phyloP scores from a whole-genome alignment of 1,140 invertebrate genomes.

The Macrobrachium rosenbergii region DNA sequence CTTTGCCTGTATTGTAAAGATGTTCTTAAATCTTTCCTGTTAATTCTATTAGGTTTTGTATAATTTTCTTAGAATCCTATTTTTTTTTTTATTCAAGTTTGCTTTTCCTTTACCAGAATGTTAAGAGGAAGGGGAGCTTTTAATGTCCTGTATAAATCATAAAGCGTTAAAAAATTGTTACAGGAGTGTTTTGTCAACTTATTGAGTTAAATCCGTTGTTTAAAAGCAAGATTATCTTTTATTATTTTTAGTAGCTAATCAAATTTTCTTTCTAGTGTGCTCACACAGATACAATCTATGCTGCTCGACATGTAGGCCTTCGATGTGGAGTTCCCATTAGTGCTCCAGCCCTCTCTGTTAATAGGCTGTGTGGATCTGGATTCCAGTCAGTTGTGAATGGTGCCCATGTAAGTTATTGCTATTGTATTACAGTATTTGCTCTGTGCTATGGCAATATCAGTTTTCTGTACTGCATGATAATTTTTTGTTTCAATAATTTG shows the following conservation, averaged over 20 bases:
- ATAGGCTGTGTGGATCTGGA: slow-evolving; percentile 93
- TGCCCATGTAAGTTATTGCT: slow-evolving; percentile 80
- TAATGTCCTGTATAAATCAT: not conserved
- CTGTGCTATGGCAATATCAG: not conserved
- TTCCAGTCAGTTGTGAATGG: slow-evolving; percentile 94
- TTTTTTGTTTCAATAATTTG: not conserved
- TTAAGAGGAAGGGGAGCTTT: no score
- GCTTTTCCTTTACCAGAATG: no score
- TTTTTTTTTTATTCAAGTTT: no score
- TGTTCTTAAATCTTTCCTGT: no score
- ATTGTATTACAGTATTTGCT: not conserved
- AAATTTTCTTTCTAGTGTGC: slow-evolving; percentile 74
- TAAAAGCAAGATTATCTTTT: slow-evolving; percentile 5
- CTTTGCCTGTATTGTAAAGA: no score
- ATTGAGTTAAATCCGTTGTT: no score
- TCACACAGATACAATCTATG: slow-evolving; percentile 87
- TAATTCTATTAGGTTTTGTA: no score
- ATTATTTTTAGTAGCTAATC: not conserved
- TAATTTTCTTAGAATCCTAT: no score
- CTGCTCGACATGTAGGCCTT: slow-evolving; percentile 88
- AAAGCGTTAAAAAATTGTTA: no score
- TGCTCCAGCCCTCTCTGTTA: slow-evolving; percentile 85
- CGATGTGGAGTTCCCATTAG: slow-evolving; percentile 87
- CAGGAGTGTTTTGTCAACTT: no score
- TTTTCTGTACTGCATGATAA: not conserved